Evolutionary conservation across 2,113 vertebrate genomes (phyloP).

Genomic region (Diglossa brunneiventris): DNA sequence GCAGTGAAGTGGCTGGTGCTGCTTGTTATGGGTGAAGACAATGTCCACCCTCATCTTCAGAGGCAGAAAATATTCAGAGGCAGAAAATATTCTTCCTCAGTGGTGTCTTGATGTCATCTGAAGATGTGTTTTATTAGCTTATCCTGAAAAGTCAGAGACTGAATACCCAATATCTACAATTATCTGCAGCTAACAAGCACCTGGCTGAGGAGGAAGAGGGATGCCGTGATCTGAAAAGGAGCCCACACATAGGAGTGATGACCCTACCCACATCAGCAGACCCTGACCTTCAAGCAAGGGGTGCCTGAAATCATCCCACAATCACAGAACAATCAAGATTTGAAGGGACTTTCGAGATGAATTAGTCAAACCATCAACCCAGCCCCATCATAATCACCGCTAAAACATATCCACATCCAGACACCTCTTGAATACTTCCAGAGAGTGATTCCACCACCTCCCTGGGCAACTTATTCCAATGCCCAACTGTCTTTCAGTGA

Average conservation of each 20-base stretch:
- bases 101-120: neutral
- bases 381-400: neutral
- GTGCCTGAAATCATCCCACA: neutral
- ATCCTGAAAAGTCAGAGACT: neutral
- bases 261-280: neutral
- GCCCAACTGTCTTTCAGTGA: neutral
- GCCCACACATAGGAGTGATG: accelerated
- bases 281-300: neutral
- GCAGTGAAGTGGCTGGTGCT: neutral
- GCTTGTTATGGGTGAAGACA: neutral
- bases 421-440: neutral
- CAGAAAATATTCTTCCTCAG: neutral
- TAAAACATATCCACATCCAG: neutral
- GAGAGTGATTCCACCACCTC: neutral
- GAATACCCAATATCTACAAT: neutral
- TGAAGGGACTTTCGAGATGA: neutral
- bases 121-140: neutral
- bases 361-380: neutral
- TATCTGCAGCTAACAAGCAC: neutral
- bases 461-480: neutral
- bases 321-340: neutral
- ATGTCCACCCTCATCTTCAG: neutral
- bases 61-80: neutral
- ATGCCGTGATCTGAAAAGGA: neutral
- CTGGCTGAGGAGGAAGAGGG: neutral